A percentile compares a stretch with the other conserved stretches of the same genome.
Evolutionary conservation across 2,113 vertebrate genomes (phyloP).

Genomic region (Chelonoidis abingdonii): DNA sequence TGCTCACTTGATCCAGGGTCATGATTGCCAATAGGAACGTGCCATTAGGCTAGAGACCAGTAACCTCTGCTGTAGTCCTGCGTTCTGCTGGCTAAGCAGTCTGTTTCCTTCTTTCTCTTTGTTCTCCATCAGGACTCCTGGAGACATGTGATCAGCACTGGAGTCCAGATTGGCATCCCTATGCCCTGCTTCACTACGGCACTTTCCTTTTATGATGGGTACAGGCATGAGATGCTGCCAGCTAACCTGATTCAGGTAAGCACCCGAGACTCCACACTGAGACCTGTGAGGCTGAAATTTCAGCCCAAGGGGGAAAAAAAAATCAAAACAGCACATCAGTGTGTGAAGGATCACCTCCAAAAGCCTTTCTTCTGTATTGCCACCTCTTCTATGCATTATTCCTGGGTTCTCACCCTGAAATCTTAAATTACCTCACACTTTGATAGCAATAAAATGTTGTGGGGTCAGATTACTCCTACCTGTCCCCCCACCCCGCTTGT

Average conservation of each 20-base stretch:
- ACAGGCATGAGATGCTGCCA: slow-evolving; percentile 89
- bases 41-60: background rate
- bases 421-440: background rate
- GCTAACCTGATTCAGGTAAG: slow-evolving; percentile 96
- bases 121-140: slow-evolving; percentile 86
- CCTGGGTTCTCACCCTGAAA: background rate
- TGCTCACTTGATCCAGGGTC: accelerated
- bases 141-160: slow-evolving; percentile 88
- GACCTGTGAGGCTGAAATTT: background rate
- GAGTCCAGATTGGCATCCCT: slow-evolving; percentile 92
- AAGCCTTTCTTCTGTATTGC: background rate
- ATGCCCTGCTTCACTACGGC: slow-evolving; percentile 98
- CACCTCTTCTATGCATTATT: background rate
- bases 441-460: background rate
- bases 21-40: accelerated
- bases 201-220: slow-evolving; percentile 96
- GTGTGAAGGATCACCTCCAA: background rate
- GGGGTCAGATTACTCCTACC: background rate
- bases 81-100: background rate
- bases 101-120: background rate
- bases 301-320: background rate
- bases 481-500: background rate
- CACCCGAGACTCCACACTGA: background rate
- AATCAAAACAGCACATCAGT: background rate
- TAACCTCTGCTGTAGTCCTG: background rate